Base-by-base conservation (phyloP, 1,140 invertebrate genomes). In the Magallana angulata region DNA sequence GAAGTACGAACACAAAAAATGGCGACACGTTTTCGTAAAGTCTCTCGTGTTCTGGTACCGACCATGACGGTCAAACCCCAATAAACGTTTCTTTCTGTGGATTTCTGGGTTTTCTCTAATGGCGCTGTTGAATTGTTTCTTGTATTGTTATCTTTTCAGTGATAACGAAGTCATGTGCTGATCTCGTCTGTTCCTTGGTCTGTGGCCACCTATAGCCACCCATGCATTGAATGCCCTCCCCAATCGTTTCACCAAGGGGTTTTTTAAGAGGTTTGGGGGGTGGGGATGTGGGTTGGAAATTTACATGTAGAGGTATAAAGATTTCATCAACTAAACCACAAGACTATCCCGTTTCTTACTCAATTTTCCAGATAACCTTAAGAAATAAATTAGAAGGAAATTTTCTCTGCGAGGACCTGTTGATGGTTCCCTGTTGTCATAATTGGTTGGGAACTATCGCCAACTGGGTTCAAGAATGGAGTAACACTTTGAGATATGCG, bases 401-500 rank as follows among this genome's bases (percentile, higher is more conserved):
- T 36, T 36, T 76, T 76, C 18, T 76, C 36, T 30, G 36, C 0
- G 68, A 30, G 24, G 68, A 76, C 68, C 68, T 76, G 36, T 76
- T 76, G 24, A 76, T 12, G 30, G 68, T 76, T 76, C 68, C 68
- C 68, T 36, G 68, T 76, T 76, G 68, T 76, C 68, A 76, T 76
- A 76, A 76, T 76, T 76, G 68, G 68, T 76, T 76, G 68, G 68
- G 68, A 76, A 76, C 24, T 12, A 12, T 30, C 24, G 12, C 24
- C 36, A 9, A 76, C 68, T 76, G 68, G 36, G 68, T 12, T 76
- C 68, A 76, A 76, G 68, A 76, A 76, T 76, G 68, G 68, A 36
- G 68, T 76, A 76, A 76, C 68, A 76, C 68, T 76, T 76, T 30
- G 24, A 76, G 68, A 76, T 76, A 76, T 76, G 68, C 68, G 68